Evolutionary conservation across 2,888 invertebrate genomes (phyloP), one percentile per base, ranked within the genome.

Genomic region (Argynnis bischoffii): DNA sequence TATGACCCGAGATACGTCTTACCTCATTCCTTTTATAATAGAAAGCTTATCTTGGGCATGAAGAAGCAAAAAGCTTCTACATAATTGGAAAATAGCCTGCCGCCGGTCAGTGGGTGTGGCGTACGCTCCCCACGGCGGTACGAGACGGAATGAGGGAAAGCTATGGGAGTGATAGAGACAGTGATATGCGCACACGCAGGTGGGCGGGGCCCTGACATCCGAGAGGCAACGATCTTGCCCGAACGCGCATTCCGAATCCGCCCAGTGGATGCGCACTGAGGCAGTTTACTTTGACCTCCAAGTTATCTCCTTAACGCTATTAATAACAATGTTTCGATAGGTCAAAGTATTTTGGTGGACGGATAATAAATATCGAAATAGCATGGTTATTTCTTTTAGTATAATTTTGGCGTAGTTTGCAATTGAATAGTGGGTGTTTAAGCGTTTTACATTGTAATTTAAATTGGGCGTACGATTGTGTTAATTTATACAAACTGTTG

Each of bases 21-120:
- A 61, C 60, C 60, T 61, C 60, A 61, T 61, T 51, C 60, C 47
- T 66, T 63, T 74, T 74, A 78, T 77, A 77, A 78, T 75, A 87
- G 87, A 88, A 89, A 89, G 88, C 87, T 88, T 89, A 90, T 89
- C 88, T 78, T 76, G 78, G 80, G 81, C 87, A 88, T 87, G 79
- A 80, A 79, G 82, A 79, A 76, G 86, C 88, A 88, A 90, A 92
- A 91, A 91, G 88, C 89, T 87, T 76, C 82, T 78, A 84, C 82
- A 85, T 85, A 88, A 90, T 90, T 89, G 90, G 89, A 91, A 90
- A 89, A 88, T 84, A 84, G 81, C 83, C 85, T 84, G 86, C 84
- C 83, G 79, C 75, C 79, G 78, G 79, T 77, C 75, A 75, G 85
- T 88, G 86, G 90, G 91, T 79, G 90, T 83, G 86, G 88, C 87